Base-by-base conservation (phyloP, 2,113 vertebrate species). In the Colistium nudipinnis region DNA sequence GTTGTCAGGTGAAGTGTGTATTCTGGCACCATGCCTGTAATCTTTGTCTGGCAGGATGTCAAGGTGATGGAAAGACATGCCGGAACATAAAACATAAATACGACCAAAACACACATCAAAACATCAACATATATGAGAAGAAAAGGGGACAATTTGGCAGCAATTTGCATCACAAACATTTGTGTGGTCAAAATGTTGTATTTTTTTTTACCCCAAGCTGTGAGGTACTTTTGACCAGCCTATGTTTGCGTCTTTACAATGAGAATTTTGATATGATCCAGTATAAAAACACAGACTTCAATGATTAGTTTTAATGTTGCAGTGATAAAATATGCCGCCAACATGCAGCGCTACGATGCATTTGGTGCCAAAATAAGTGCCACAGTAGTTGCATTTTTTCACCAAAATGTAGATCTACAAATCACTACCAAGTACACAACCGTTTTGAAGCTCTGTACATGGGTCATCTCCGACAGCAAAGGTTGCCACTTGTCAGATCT, bases 1-100 rank as follows among this genome's bases (percentile, higher is more conserved):
- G 81, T 84, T 83, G 78, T 84, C 85, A 84, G 78, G 82, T 84
- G 72, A 85, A 85, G 69, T 66, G 70, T 78, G 77, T 85, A 81
- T 86, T 89, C 76, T 64, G 53, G 69, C 30, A 17, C 28, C 74
- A 49, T 67, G 70, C 73, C 73, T 87, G 77, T 81, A 84, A 88
- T 88, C 82, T 88, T 82, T 86, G 56, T 80, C 75, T 78, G 56
- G 68, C 74, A 64, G 59, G 39, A 71, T 78, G 87, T 85, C 73
- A 77, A 39, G 51, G 56, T 8, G 20, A 88, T 69, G 78, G 82
- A 84, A 83, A 77, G 70, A 72, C 77, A 61, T 54, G 71, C 80
- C 83, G 78, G 66, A 54, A 78, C 64, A 60, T 55, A 66, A 65
- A 73, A 70, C 55, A 54, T n/a, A 81, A 77, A 74, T 60, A 47